Base-by-base conservation (phyloP, 2,888 invertebrate species). In the Blomia tropicalis region DNA sequence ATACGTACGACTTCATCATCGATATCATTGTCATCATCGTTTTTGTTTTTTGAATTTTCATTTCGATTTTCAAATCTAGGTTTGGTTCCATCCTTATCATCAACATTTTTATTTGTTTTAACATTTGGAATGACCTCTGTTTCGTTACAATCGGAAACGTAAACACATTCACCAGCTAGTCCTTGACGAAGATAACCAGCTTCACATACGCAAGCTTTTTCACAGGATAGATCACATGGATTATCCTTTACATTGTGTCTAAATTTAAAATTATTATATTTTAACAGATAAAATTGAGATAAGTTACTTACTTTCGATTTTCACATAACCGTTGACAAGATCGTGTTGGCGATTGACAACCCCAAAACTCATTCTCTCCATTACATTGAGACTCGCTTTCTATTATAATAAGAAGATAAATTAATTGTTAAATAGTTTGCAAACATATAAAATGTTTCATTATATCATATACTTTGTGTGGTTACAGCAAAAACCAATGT, bases 261-360 rank as follows among this genome's bases (percentile, higher is more conserved):
- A n/a, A 47, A 47, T 11, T 11, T 22, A 19, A 47, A 47, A 11
- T 47, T 47, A 27, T 7, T 14, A 5, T 54, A 23, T 14, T 29
- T 56, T 27, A 31, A 19, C 23, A 7, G 29, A n/a, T 56, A 27
- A 7, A 47, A 47, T 22, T 22, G 51, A 47, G 51, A 19, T 47
- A 7, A 47, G 11, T 47, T 22, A 51, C 32, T n/a, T 43, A 53
- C 32, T 32, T 27, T 61, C 27, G 32, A 30, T 61, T 61, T 22
- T 61, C 61, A 43, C 61, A 61, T 1, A 61, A 11, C n/a, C 61
- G 53, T 19, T 61, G 61, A 41, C 61, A 61, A n/a, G 22, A n/a
- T 27, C 54, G 29, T 11, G 61, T 61, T n/a, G 53, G 31, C 22
- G 61, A 61, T 29, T 61, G 53, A 41, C 61, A 61, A n/a, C 54